Conservation (phyloP, 2,888 invertebrate genomes). For the Pristionchus entomophagus region DNA sequence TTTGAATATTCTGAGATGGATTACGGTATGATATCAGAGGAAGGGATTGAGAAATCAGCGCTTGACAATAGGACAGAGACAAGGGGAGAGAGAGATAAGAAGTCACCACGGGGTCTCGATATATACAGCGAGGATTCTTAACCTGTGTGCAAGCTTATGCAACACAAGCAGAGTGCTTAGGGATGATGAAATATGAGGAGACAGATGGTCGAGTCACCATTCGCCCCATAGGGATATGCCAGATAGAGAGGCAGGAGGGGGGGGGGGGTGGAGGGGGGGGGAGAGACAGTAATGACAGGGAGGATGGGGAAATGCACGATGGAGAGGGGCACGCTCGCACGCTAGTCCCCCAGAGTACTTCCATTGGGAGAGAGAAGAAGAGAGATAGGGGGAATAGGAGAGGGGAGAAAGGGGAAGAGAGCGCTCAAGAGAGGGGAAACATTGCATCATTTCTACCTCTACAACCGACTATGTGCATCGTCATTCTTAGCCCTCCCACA, state of each 20-base stretch:
- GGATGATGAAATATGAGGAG: background rate
- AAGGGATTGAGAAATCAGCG: conserved; percentile 11
- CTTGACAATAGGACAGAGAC: conserved; percentile 24
- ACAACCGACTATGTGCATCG: background rate
- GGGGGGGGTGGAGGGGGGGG: background rate
- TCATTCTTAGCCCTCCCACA: background rate
- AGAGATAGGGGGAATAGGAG: background rate
- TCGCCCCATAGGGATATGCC: background rate
- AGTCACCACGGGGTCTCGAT: conserved; percentile 14
- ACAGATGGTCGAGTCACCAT: conserved; percentile 32
- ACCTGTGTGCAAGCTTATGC: conserved; percentile 40
- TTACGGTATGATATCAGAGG: background rate
- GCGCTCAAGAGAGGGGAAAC: background rate
- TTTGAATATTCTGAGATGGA: background rate
- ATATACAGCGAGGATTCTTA: conserved; percentile 13
- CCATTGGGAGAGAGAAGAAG: background rate
- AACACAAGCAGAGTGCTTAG: conserved; percentile 1
- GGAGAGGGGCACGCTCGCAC: conserved; percentile 8
- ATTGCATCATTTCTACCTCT: conserved; percentile 37
- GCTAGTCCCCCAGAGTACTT: conserved; percentile 27
- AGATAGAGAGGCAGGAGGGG: background rate
- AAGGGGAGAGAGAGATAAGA: background rate
- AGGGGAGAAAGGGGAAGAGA: conserved; percentile 1
- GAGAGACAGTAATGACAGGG: background rate
- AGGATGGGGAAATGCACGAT: background rate